Base-by-base conservation (phyloP, 2,113 vertebrate species). In the Egretta garzetta region DNA sequence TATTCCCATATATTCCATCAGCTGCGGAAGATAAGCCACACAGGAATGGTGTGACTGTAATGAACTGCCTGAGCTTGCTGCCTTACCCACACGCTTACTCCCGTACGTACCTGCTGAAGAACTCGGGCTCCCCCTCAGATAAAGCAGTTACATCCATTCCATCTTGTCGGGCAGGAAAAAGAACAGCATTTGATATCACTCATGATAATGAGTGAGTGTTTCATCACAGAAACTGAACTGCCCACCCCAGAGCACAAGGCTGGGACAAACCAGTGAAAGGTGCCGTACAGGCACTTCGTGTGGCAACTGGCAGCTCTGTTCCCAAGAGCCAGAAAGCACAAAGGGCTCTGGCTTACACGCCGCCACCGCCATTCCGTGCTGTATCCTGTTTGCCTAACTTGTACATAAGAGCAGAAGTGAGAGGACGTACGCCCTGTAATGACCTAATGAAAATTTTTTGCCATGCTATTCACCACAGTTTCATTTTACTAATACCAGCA, bases 401-500 rank as follows among this genome's bases (percentile, higher is more conserved):
- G 39, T 45, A 37, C 32, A 4, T 3, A 22, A 50, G 39, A 33
- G 45, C 18, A 58, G 50, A 59, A 30, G 33, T 3, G 53, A 63
- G 26, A 72, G 19, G 28, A 37, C 11, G 35, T 17, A 39, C 12
- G 4, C 30, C 45, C 52, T 58, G 11, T 9, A 64, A 15, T 0
- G 1, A 74, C 12, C 3, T 26, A 66, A 79, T 43, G 74, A 89
- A 91, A 95, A 86, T 20, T 62, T 56, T 76, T 71, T 73, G 47
- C 58, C 59, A 8, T 27, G 27, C 14, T 52, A 3, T 27, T 89
- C 52, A 87, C 53, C 62, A 73, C 37, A 32, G 41, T 70, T 90
- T 71, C 12, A n/a, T 76, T 94, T 95, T 95, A 96, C 88, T 96
- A 55, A 77, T 35, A 72, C 11, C 64, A 95, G 91, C 77, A 95